Evolutionary conservation across 2,797 vertebrate species (phyloP).

Genomic region (Brachyalestes nurse): DNA sequence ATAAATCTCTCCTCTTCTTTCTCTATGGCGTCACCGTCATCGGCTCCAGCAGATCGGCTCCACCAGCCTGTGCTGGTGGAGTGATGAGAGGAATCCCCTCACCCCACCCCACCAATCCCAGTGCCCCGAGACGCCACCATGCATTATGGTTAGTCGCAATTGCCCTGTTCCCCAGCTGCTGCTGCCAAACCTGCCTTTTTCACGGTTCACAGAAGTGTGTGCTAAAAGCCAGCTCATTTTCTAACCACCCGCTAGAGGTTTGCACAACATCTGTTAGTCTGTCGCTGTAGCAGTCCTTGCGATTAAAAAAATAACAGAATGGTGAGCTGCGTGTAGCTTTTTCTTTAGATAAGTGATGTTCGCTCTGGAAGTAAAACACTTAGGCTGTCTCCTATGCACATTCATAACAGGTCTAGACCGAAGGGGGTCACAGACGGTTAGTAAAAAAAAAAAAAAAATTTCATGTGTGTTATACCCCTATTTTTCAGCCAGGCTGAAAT

Average conservation of each 20-base stretch:
- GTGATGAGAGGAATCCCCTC: slow-evolving; percentile 55
- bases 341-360: slow-evolving; percentile 12
- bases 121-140: slow-evolving; percentile 53
- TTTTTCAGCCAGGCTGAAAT: slow-evolving; percentile 18
- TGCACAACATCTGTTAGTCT: slow-evolving; percentile 31
- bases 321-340: slow-evolving; percentile 24
- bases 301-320: slow-evolving; percentile 37
- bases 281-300: slow-evolving; percentile 3
- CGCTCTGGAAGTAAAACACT: slow-evolving; percentile 24
- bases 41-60: slow-evolving; percentile 67
- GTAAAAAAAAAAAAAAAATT: slow-evolving; percentile 11
- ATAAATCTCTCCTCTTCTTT: slow-evolving; percentile 72
- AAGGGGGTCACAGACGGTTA: slow-evolving; percentile 33
- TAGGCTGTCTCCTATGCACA: slow-evolving; percentile 33
- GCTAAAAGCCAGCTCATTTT: slow-evolving; percentile 59
- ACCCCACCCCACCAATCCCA: slow-evolving; percentile 58
- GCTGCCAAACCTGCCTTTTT: slow-evolving; percentile 50
- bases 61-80: slow-evolving; percentile 55
- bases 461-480: not conserved
- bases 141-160: slow-evolving; percentile 62
- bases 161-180: slow-evolving; percentile 64
- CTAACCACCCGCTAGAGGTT: slow-evolving; percentile 32
- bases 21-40: slow-evolving; percentile 69
- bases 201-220: slow-evolving; percentile 64
- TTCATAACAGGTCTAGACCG: slow-evolving; percentile 26